Percentiles rank a stretch among this genome's conserved stretches.
Conservation (phyloP, 2,113 vertebrate genomes). For the Narcine bancroftii region DNA sequence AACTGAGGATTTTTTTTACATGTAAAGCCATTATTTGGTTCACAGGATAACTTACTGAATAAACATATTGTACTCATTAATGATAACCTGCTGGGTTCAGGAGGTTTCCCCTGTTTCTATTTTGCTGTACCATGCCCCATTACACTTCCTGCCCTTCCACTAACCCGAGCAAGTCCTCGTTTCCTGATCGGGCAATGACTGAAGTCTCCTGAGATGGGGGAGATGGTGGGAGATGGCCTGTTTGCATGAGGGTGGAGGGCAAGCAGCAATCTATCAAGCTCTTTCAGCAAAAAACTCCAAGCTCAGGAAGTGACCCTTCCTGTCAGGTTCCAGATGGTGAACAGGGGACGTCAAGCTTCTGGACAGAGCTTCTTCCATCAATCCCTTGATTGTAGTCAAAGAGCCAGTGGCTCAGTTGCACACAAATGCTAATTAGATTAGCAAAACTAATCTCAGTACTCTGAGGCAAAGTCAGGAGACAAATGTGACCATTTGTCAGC, state of each 20-base stretch:
- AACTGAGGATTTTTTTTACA: background rate
- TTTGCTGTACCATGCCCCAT: background rate
- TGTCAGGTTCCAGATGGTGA: background rate
- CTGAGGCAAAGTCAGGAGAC: background rate
- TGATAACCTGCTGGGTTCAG: background rate
- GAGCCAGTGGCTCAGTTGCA: background rate
- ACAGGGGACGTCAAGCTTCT: background rate
- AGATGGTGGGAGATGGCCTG: background rate
- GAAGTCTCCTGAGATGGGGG: too few species aligned
- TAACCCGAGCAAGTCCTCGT: background rate
- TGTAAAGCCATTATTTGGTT: background rate
- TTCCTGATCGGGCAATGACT: background rate
- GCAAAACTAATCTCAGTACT: background rate
- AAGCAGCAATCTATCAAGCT: background rate
- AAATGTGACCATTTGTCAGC: background rate
- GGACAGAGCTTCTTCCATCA: background rate
- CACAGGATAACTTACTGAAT: background rate
- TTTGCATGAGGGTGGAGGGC: too few species aligned
- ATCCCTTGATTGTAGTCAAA: background rate
- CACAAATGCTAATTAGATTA: background rate
- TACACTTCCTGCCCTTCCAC: background rate
- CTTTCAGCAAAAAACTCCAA: background rate
- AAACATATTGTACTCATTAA: background rate
- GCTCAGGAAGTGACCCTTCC: slow-evolving; percentile 15
- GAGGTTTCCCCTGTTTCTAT: background rate